phyloP scores from a whole-genome alignment of 2,888 invertebrate genomes.

The Zaprionus obscuricornis region DNA sequence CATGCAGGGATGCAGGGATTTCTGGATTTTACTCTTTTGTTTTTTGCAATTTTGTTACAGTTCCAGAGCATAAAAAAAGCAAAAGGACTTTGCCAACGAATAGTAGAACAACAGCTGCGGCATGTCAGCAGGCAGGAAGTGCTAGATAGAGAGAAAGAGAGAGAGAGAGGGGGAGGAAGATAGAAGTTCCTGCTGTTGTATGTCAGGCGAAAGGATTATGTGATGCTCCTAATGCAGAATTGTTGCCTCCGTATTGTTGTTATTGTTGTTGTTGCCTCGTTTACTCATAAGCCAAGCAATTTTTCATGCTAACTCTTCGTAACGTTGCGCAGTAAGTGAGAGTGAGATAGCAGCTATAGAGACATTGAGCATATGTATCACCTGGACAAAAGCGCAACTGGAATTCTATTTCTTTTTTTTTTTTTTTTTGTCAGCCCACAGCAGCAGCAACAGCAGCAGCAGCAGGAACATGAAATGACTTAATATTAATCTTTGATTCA shows the following conservation, averaged over 20 bases:
- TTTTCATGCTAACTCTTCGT: conserved; percentile 53
- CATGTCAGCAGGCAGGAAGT: conserved; percentile 19
- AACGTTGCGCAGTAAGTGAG: conserved; percentile 17
- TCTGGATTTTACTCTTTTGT: too few species aligned
- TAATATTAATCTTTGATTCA: conserved; percentile 59
- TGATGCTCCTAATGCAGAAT: conserved; percentile 44
- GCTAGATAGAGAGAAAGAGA: not conserved
- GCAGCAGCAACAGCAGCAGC: too few species aligned
- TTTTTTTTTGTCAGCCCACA: too few species aligned
- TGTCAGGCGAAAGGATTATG: conserved; percentile 65
- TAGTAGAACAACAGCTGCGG: conserved; percentile 32
- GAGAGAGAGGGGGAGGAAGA: conserved; percentile 1
- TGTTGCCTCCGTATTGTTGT: conserved; percentile 3
- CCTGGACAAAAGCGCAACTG: conserved; percentile 32
- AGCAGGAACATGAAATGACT: too few species aligned
- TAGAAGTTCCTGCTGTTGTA: conserved; percentile 9
- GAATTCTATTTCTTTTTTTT: too few species aligned
- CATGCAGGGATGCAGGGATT: too few species aligned
- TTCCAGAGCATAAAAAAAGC: not conserved
- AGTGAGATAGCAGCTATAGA: conserved; percentile 8
- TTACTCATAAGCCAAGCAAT: conserved; percentile 46
- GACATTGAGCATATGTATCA: conserved; percentile 26
- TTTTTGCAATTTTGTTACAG: too few species aligned
- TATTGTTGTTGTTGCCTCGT: conserved; percentile 5
- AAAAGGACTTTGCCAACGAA: too few species aligned